phyloP scores from a whole-genome alignment of 2,113 vertebrate species.

The Machaerirhynchus nigripectus region DNA sequence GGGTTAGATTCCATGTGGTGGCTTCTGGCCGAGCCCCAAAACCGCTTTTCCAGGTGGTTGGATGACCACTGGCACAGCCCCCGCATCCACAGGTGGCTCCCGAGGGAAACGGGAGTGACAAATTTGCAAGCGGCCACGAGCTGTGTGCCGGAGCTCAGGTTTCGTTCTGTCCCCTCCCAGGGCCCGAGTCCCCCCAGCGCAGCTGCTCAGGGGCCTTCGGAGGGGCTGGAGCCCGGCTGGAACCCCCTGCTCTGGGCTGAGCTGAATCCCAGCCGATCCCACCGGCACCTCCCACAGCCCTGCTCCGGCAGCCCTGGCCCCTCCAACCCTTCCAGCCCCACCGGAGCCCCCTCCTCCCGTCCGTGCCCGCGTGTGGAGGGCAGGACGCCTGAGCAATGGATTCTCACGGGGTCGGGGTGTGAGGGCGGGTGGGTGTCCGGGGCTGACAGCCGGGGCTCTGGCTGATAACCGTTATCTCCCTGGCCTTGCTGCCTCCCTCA shows the following conservation, averaged over 20 bases:
- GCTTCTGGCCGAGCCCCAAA: neutral
- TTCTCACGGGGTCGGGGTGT: neutral
- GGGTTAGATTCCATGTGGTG: neutral
- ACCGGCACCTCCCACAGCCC: neutral
- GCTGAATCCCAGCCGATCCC: neutral
- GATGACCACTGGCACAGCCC: neutral
- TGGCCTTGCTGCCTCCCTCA: neutral
- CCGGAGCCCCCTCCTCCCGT: neutral
- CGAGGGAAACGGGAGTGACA: neutral
- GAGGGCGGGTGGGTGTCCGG: neutral
- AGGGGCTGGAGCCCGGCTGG: neutral
- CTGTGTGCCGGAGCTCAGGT: neutral
- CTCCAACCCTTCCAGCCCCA: neutral
- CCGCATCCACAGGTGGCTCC: neutral
- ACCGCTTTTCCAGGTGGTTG: neutral
- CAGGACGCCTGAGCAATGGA: neutral
- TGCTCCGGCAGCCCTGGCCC: neutral
- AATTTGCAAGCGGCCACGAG: no score
- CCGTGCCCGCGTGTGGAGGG: neutral
- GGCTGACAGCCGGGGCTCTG: neutral
- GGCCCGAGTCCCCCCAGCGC: neutral
- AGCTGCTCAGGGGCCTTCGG: neutral
- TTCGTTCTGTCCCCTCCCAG: no score
- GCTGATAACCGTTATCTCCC: neutral
- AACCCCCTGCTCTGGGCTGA: neutral